Base-by-base conservation (phyloP, 2,797 vertebrate species). In the Ptychobarbus kaznakovi region DNA sequence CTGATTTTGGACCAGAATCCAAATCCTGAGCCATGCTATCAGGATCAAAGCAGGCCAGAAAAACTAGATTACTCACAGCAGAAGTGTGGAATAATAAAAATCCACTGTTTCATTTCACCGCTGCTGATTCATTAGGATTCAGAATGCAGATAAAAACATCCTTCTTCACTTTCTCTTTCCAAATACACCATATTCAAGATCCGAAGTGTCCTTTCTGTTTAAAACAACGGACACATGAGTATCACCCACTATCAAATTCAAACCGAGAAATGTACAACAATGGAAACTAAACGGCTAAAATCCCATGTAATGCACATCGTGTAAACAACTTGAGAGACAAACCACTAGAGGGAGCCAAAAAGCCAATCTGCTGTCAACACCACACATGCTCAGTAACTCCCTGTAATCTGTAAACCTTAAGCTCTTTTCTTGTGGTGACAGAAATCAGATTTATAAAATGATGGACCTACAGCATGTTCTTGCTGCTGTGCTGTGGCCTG, bases 1-100 rank as follows among this genome's bases (percentile, higher is more conserved):
- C 79, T 80, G 63, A 49, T 80, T 68, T 51, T 80, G 79, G 82
- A 76, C 58, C 61, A 68, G 73, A 40, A 84, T 84, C 46, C 35
- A 69, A 77, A 69, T 69, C 6, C 10, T 25, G 32, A 76, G 16
- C 11, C 70, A 38, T n/a, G 70, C 20, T 44, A 75, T 40, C 28
- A 68, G 72, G 28, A 77, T 53, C 61, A 83, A 83, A 83, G 61
- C 6, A n/a, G 3, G 35, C 51, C 38, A 53, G 58, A 66, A 51
- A 79, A 83, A 76, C 72, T 25, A 66, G 25, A 51, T 83, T 40
- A 83, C 40, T 28, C 51, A 22, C 51, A 44, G 42, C 28, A 75
- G 70, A 51, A 66, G 44, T 53, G 61, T 66, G 7, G 4, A 63
- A 22, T n/a, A 56, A 18, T 61, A 73, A 22, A 53, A 82, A 73